Evolutionary conservation across 2,888 invertebrate species (phyloP), one percentile per base, ranked within the genome.

Genomic region (Orthonychiurus folsomi): DNA sequence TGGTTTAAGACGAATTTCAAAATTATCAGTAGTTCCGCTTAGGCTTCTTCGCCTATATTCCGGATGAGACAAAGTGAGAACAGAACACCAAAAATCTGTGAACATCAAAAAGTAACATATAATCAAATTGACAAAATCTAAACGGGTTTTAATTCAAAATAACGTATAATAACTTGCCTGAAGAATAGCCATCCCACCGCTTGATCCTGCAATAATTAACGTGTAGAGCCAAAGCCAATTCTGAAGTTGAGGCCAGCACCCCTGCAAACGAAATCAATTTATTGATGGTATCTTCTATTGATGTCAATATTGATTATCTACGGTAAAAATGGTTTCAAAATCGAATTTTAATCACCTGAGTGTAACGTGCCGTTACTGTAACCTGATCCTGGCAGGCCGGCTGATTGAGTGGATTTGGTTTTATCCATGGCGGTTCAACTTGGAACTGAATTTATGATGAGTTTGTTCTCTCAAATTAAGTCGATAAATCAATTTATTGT

Each of bases 341-440:
- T 37, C 5, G 3, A 18, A 28, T 27, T 56, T 27, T 9, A 26
- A 3, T 55, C 24, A 56, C 56, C 56, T 21, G 12, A 27, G 25
- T 20, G 28, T 56, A 27, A 5, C 56, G 27, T n/a, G 26, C 12
- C 15, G 20, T 24, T 48, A 12, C 2, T 5, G 50, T 2, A 23
- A 21, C 23, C 47, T 3, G 26, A 26, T 74, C 75, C 76, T 78
- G 73, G 63, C 74, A 67, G 64, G 57, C 59, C 12, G 63, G 37
- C 23, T 72, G 68, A 56, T 76, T 69, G 50, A 70, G 68, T 47
- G 74, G 72, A 24, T 70, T 69, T 18, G 73, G 74, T 24, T 67
- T 70, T 61, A 73, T 73, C 69, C 74, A 74, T 53, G 73, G 69
- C 24, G 71, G 69, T 48, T 68, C 71, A 25, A 67, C 69, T 59